Conservation (phyloP, 2,113 vertebrate genomes). For the Protomyctophum bolini region DNA sequence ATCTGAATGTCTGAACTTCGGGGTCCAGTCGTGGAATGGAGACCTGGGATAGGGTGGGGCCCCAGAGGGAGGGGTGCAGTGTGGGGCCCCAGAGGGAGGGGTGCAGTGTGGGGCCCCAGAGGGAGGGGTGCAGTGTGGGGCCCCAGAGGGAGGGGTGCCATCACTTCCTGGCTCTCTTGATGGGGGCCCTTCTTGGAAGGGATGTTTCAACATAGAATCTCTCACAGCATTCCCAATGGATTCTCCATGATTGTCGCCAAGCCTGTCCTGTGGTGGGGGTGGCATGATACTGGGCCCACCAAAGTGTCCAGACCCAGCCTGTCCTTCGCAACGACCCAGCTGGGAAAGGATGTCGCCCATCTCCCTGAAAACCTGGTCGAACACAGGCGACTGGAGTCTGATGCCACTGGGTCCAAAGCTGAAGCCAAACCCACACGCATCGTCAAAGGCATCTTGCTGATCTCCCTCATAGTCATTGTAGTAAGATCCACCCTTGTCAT, state of each 20-base stretch:
- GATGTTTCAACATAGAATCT: constrained; percentile 78
- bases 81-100: constrained; percentile 39
- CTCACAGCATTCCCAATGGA: constrained; percentile 65
- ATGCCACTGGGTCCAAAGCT: constrained; percentile 71
- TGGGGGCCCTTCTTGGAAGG: not conserved
- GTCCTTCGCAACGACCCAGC: constrained; percentile 57
- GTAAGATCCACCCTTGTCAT: constrained; percentile 52
- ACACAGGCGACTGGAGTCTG: constrained; percentile 68
- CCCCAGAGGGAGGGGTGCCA: constrained; percentile 28
- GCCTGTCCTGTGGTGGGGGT: constrained; percentile 44
- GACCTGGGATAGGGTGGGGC: constrained; percentile 31
- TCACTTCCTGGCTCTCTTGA: constrained; percentile 31
- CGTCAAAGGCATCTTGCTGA: constrained; percentile 66
- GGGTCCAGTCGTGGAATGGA: constrained; percentile 52
- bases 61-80: constrained; percentile 26
- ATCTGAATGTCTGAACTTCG: constrained; percentile 34
- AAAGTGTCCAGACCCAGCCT: constrained; percentile 35
- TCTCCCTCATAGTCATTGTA: constrained; percentile 46
- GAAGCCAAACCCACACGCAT: constrained; percentile 75
- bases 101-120: constrained; percentile 31
- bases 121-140: constrained; percentile 29
- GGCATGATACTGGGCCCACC: constrained; percentile 66
- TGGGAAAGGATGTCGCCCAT: constrained; percentile 80
- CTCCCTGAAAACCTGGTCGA: constrained; percentile 73
- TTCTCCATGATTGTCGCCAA: constrained; percentile 11